Evolutionary conservation across 1,140 invertebrate species (phyloP), one percentile per base, ranked within the genome.

Genomic region (Grapholita molesta): DNA sequence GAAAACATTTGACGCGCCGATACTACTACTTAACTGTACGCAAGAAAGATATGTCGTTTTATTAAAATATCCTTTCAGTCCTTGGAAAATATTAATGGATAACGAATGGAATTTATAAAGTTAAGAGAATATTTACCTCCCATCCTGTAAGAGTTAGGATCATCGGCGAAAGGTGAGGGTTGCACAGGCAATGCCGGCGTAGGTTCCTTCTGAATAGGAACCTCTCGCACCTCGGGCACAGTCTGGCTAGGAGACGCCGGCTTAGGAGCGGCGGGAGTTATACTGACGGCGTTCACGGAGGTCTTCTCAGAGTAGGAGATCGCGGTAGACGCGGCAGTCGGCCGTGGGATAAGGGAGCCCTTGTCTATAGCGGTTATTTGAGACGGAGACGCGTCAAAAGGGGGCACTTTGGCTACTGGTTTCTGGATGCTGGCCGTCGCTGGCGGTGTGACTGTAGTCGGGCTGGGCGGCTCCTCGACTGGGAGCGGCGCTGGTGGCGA

Each of bases 71-170:
- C n/a, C n/a, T 38, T n/a, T 38, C 12, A 3, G 11, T 38, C 35
- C n/a, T 2, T 38, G 21, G 12, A 73, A 8, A 48, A 9, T 67
- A 68, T 70, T 9, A 33, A n/a, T 4, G 3, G n/a, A 12, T n/a
- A n/a, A n/a, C n/a, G n/a, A n/a, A n/a, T n/a, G n/a, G n/a, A n/a
- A n/a, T n/a, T n/a, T n/a, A n/a, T n/a, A n/a, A n/a, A n/a, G n/a
- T 48, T 48, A 21, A 3, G 7, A 48, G 5, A 53, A 64, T 81
- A 77, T 72, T 93, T 89, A 95, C 95, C 95, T 89, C 94, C 95
- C 92, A 95, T 94, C 72, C 94, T 93, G 69, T 94, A 94, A 8
- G 93, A 93, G 73, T 93, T 92, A 21, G 94, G 94, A 86, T 95
- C 94, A 72, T 91, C 84, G 76, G 88, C 78, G 75, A 84, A 88